Percentiles rank a stretch among this genome's conserved stretches.
phyloP scores from a whole-genome alignment of 64 coral and sea anemone genomes.

The Hydrozoanthus tunicans region DNA sequence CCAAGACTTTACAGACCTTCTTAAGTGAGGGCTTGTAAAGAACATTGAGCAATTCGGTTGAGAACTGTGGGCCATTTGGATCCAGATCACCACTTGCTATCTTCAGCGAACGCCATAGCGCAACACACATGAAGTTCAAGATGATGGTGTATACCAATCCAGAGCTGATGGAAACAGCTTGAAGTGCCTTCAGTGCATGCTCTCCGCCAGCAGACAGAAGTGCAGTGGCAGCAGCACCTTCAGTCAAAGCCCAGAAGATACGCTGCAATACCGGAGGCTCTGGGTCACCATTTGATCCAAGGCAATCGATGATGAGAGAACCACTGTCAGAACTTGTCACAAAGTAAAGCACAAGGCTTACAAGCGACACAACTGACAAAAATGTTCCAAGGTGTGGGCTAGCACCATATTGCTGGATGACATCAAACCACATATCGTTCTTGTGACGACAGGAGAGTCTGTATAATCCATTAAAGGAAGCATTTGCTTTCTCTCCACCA shows the following conservation, averaged over 20 bases:
- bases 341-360: constrained; percentile 3
- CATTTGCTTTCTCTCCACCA: neutral
- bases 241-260: neutral
- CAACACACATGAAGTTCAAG: neutral
- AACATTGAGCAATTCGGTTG: neutral
- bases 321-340: neutral
- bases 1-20: neutral
- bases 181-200: neutral
- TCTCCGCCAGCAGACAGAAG: neutral
- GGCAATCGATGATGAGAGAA: neutral
- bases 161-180: neutral
- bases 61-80: neutral
- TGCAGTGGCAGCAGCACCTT: neutral
- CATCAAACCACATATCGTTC: constrained; percentile 20
- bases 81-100: neutral
- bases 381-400: neutral
- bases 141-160: neutral
- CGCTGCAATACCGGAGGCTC: neutral
- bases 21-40: neutral
- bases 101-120: neutral
- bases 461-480: neutral
- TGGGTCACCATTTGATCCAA: neutral
- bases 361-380: neutral
- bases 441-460: neutral
- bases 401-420: neutral